Percentiles rank a stretch among this genome's conserved stretches.
phyloP scores from a whole-genome alignment of 2,113 vertebrate genomes.

The Steatornis caripensis region DNA sequence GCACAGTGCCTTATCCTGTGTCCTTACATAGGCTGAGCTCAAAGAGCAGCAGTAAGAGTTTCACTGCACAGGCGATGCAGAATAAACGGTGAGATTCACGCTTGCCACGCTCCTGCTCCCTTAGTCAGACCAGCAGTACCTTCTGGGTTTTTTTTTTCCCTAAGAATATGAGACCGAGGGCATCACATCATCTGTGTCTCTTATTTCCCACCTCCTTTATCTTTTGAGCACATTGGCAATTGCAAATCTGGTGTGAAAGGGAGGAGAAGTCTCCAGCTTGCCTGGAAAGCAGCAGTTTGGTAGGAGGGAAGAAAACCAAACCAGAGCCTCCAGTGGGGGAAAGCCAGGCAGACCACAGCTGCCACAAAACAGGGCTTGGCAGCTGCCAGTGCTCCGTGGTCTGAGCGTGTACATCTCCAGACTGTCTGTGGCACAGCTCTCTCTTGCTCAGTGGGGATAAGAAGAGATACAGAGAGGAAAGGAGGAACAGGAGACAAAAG shows the following conservation, averaged over 20 bases:
- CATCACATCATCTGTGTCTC: background rate
- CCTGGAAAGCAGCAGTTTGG: background rate
- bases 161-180: background rate
- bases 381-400: fast-evolving
- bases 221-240: background rate
- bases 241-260: background rate
- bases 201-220: background rate
- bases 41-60: background rate
- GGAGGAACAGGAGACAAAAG: background rate
- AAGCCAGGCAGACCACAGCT: background rate
- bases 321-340: background rate
- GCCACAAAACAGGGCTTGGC: background rate
- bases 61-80: background rate
- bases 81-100: background rate
- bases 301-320: background rate
- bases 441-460: background rate
- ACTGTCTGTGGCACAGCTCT: background rate
- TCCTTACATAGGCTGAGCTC: background rate
- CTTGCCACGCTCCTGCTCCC: background rate
- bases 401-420: background rate
- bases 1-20: fast-evolving
- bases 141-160: fast-evolving
- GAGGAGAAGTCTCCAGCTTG: background rate
- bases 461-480: background rate
- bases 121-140: background rate